phyloP scores from a whole-genome alignment of 2,888 invertebrate species.

The Mellilla xanthometata region DNA sequence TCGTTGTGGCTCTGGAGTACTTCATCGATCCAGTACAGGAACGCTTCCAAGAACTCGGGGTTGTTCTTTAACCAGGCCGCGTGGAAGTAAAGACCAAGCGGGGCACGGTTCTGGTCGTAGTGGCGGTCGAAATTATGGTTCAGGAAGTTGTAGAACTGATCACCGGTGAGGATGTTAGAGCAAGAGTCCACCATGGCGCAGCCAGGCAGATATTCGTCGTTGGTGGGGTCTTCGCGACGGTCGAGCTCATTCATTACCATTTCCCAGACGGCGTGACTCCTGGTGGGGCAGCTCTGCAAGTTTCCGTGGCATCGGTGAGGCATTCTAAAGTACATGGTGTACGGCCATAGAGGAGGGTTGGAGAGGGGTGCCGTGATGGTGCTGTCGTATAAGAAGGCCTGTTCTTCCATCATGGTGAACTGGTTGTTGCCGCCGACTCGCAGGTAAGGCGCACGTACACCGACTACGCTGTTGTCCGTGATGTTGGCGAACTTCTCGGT shows the following conservation, averaged over 20 bases:
- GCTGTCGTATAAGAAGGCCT: conserved; percentile 97
- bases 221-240: conserved; percentile 93
- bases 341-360: conserved; percentile 97
- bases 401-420: conserved; percentile 98
- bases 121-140: conserved; percentile 97
- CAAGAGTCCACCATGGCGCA: conserved; percentile 98
- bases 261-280: conserved; percentile 97
- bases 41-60: conserved; percentile 95
- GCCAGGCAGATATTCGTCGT: conserved; percentile 94
- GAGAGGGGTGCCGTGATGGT: conserved; percentile 96
- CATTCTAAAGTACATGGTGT: conserved; percentile 99
- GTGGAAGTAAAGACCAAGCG: conserved; percentile 95
- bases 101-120: conserved; percentile 94
- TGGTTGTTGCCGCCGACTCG: conserved; percentile 97
- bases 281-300: conserved; percentile 94
- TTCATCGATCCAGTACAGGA: conserved; percentile 97
- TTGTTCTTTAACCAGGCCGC: conserved; percentile 97
- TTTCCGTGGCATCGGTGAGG: conserved; percentile 97
- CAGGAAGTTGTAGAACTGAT: conserved; percentile 96
- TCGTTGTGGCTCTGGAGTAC: conserved; percentile 92
- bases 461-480: conserved; percentile 95
- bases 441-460: conserved; percentile 94
- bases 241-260: conserved; percentile 98
- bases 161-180: conserved; percentile 94
- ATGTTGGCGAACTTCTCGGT: conserved; percentile 94